Evolutionary conservation across 2,797 vertebrate genomes (phyloP), one percentile per base, ranked within the genome.

Genomic region (Carduelis carduelis): DNA sequence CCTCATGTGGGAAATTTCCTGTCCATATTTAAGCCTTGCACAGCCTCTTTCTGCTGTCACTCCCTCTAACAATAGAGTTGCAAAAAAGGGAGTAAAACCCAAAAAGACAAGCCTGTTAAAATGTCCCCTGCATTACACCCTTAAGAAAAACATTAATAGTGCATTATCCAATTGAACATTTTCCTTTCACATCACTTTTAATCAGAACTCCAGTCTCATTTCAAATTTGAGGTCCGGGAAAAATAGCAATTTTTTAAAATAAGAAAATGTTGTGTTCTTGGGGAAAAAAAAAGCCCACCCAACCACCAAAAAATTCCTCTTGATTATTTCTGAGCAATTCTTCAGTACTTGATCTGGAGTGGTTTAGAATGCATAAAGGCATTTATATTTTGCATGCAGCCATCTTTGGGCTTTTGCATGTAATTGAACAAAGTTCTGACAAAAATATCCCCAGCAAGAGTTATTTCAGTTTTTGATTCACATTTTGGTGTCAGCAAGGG

Each of bases 171-270:
- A 84, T 78, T 85, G 87, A 80, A 92, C 47, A 41, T 92, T 97
- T 96, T 93, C 72, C 90, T 93, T 95, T 96, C 90, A 89, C 63
- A 91, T 86, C 94, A 78, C 86, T 97, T 96, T 91, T 92, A 96
- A 97, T 97, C 96, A 91, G 79, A 43, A 84, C 81, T 83, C 52
- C 70, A 39, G 22, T 43, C 88, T 82, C 27, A 32, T 70, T 97
- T 89, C 95, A 85, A 90, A 95, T 93, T 37, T 59, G 53, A 90
- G 87, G 94, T 94, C 95, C 97, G 95, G 90, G 91, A 68, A 97
- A 98, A 97, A 90, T 26, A 77, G 44, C 34, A 53, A 12, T 35
- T 75, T 95, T 75, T 83, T 65, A 70, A 74, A 80, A 92, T 44
- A 91, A 84, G 86, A 93, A 96, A 97, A 89, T 55, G 52, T 47